phyloP scores from a whole-genome alignment of 2,113 vertebrate genomes.

The Rafetus swinhoei region DNA sequence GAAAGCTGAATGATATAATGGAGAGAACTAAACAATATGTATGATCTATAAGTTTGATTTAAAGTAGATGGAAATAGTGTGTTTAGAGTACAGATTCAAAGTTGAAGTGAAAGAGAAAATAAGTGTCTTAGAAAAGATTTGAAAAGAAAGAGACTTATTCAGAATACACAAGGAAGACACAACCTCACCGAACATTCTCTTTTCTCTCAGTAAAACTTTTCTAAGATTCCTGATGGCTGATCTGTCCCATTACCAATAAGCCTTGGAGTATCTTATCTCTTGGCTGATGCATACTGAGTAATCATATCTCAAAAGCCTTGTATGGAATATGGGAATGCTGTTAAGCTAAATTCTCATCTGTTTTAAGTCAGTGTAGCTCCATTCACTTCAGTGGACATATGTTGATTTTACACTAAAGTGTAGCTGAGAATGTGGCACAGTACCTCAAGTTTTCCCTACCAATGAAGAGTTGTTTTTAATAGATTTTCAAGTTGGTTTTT shows the following conservation, averaged over 20 bases:
- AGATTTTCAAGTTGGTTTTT: too few relatives aligned
- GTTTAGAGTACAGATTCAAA: not conserved
- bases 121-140: not conserved
- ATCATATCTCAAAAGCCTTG: too few relatives aligned
- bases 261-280: too few relatives aligned
- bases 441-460: too few relatives aligned
- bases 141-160: not conserved
- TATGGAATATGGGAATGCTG: too few relatives aligned
- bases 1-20: not conserved
- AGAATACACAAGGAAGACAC: slow-evolving; percentile 8
- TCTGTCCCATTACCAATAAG: not conserved
- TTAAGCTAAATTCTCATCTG: too few relatives aligned
- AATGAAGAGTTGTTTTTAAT: too few relatives aligned
- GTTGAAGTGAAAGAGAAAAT: not conserved
- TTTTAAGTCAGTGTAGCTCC: too few relatives aligned
- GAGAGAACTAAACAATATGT: not conserved
- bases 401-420: too few relatives aligned
- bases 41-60: not conserved
- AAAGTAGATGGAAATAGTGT: not conserved
- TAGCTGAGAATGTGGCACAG: too few relatives aligned
- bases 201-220: not conserved
- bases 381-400: too few relatives aligned
- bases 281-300: too few relatives aligned
- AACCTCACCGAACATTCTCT: not conserved
- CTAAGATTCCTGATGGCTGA: not conserved